Evolutionary conservation across 2,113 vertebrate genomes (phyloP).

Genomic region (Raja brachyura): DNA sequence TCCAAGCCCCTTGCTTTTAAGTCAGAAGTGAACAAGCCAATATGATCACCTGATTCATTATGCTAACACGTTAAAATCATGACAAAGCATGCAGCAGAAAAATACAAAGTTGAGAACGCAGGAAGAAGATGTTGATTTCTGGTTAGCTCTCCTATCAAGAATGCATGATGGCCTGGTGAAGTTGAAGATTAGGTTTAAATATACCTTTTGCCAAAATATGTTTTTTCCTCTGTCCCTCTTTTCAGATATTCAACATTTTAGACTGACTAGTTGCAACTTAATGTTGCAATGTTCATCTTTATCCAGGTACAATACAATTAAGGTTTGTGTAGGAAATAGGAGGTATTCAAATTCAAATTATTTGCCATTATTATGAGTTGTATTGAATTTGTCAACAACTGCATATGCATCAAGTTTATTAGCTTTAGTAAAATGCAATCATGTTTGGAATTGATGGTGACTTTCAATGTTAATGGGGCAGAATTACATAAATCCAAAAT

Average conservation of each 20-base stretch:
- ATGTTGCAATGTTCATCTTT: neutral
- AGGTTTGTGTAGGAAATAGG: neutral
- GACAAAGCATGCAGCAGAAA: neutral
- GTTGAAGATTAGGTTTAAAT: neutral
- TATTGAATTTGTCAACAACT: neutral
- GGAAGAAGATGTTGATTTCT: neutral
- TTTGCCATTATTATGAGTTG: neutral
- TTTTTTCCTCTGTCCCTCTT: neutral
- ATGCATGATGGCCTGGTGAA: too few species aligned
- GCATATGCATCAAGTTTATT: neutral
- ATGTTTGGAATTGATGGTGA: neutral
- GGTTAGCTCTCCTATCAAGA: neutral
- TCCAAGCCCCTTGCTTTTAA: neutral
- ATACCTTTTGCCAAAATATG: neutral
- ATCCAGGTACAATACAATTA: neutral
- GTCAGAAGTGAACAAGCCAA: neutral
- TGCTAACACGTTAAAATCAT: neutral
- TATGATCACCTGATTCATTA: neutral
- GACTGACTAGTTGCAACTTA: neutral
- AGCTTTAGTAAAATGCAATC: neutral
- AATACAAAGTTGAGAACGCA: neutral
- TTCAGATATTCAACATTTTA: neutral
- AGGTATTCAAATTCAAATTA: neutral
- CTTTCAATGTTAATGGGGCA: neutral
- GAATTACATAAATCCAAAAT: neutral